Conservation (phyloP, 2,113 vertebrate species). For the Sinocyclocheilus rhinocerous region DNA sequence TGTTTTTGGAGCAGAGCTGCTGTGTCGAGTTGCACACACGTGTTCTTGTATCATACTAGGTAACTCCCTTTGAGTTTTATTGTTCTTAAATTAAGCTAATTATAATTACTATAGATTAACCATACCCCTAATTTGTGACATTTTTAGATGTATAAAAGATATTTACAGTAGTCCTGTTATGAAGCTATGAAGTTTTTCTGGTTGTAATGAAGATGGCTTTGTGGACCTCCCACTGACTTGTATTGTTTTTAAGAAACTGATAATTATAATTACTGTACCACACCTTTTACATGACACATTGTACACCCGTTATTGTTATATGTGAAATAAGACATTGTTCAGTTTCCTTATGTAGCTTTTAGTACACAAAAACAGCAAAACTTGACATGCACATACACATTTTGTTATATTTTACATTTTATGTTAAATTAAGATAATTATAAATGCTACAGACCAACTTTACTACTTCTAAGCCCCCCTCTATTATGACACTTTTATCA, state of each 20-base stretch:
- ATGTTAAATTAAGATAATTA: background rate
- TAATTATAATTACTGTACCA: background rate
- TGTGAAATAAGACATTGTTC: background rate
- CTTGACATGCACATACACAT: background rate
- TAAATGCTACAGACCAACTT: background rate
- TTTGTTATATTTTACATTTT: background rate
- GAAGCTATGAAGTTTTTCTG: background rate
- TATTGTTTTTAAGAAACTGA: background rate
- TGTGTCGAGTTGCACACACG: background rate
- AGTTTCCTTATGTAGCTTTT: background rate
- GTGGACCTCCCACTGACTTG: background rate
- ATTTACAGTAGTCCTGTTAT: background rate
- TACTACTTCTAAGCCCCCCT: background rate
- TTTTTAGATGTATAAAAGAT: background rate
- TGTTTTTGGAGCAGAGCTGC: background rate
- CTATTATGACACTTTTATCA: background rate
- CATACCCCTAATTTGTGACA: background rate
- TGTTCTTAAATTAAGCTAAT: background rate
- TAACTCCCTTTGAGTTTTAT: background rate
- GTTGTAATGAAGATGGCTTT: background rate
- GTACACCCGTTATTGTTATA: background rate
- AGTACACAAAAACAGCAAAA: background rate
- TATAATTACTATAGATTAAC: background rate
- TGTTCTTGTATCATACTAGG: background rate
- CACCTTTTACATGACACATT: background rate